Conservation (phyloP, 1,140 invertebrate species). For the Galleria mellonella region DNA sequence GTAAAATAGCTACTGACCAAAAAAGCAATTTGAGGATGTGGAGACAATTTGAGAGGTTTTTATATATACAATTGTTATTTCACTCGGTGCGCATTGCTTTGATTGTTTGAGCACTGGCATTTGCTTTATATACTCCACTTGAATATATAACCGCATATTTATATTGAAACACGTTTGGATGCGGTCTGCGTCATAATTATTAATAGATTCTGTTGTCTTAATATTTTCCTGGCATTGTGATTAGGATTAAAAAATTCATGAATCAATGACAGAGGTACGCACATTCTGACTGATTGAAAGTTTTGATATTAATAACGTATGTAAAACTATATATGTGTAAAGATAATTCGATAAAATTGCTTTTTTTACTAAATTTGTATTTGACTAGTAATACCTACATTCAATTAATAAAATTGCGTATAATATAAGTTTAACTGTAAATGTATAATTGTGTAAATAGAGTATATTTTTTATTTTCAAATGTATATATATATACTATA, state of each 20-base stretch:
- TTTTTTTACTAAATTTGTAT: too few species aligned
- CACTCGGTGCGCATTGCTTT: conserved; percentile 6
- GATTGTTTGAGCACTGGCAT: conserved; percentile 2
- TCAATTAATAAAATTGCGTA: too few species aligned
- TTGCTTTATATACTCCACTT: not conserved
- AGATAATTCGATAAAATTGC: too few species aligned
- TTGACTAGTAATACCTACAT: too few species aligned
- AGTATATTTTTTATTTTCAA: conserved; percentile 6
- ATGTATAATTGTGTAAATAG: conserved; percentile 6
- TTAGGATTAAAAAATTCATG: conserved; percentile 10
- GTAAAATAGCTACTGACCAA: too few species aligned
- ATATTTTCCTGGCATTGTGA: not conserved
- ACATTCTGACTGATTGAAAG: conserved; percentile 38
- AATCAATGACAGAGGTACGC: conserved; percentile 7
- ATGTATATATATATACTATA: too few species aligned
- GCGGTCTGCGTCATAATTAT: too few species aligned
- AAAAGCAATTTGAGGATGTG: too few species aligned
- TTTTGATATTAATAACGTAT: conserved; percentile 19
- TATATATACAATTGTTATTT: not conserved
- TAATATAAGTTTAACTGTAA: conserved; percentile 1
- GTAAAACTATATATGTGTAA: too few species aligned
- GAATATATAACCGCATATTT: not conserved
- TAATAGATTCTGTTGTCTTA: not conserved
- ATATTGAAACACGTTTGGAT: too few species aligned
- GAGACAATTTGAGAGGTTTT: too few species aligned